Base-by-base conservation (phyloP, 2,113 vertebrate species). In the Ictalurus punctatus region DNA sequence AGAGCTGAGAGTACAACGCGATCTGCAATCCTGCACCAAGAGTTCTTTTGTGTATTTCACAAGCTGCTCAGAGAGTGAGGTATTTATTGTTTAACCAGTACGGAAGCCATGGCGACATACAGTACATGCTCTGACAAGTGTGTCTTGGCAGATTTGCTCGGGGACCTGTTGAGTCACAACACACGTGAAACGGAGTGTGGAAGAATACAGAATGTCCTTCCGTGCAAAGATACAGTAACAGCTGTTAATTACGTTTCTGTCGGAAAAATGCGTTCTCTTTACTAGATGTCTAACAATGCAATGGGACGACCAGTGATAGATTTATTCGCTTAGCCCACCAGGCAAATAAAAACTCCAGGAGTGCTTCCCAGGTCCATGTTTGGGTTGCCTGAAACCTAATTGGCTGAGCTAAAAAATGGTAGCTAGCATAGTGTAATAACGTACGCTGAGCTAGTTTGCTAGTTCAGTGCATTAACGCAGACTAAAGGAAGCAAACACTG, bases 1-100 rank as follows among this genome's bases (percentile, higher is more conserved):
- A 79, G 59, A 86, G 88, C 89, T 48, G 56, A 71, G 90, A 93
- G 94, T 92, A 92, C 90, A 91, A 92, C 84, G 86, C 86, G 90
- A 94, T 90, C 83, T 78, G 90, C 88, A 84, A 80, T 65, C 91
- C 90, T 88, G 71, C 89, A 90, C n/a, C 73, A 90, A 91, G 91
- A n/a, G 34, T 82, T 91, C 92, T 90, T 87, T 90, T 90, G 91
- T 89, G 87, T 84, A 93, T 94, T 93, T 89, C 90, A 92, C 84
- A 89, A 89, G 91, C 91, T 94, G 94, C 93, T 93, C 90, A 86
- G 37, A 87, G 79, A 92, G 89, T 74, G 59, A 90, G 85, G 89
- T 95, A 94, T 94, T 94, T 94, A 94, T 93, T 94, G 93, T 93
- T 92, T 94, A 92, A 93, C 88, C 86, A 85, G 83, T 59, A 80